A percentile compares a stretch with the other conserved stretches of the same genome.
Conservation (phyloP, 2,797 vertebrate species). For the Simalia tracyae region DNA sequence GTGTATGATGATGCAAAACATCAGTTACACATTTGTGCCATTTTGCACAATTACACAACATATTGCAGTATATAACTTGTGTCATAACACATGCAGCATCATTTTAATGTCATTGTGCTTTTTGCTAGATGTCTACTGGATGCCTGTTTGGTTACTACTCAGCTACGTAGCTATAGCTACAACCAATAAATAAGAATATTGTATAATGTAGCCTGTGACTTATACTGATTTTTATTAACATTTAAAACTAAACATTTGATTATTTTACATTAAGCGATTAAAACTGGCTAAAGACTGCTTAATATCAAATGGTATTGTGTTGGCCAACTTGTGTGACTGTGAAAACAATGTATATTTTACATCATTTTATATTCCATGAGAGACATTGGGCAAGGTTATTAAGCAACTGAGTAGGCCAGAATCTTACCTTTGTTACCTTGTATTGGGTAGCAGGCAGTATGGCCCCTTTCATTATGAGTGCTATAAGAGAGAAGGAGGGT, state of each 20-base stretch:
- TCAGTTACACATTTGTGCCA: background rate
- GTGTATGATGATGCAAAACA: no score
- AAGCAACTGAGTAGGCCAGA: no score
- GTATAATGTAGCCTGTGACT: background rate
- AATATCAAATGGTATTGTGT: background rate
- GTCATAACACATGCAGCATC: background rate
- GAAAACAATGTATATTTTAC: no score
- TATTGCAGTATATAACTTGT: background rate
- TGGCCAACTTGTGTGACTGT: no score
- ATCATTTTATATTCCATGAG: no score
- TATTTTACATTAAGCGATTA: background rate
- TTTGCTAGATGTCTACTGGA: background rate
- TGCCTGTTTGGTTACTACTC: background rate
- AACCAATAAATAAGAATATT: background rate
- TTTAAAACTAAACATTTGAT: background rate
- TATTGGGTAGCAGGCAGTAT: no score
- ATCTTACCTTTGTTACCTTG: no score
- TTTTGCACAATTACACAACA: background rate
- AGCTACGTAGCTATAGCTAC: background rate
- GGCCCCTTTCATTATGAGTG: no score
- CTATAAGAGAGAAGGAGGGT: no score
- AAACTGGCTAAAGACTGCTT: background rate
- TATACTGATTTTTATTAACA: background rate
- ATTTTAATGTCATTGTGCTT: background rate
- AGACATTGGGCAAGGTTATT: no score